phyloP scores from a whole-genome alignment of 2,888 invertebrate genomes.

The Netelia virgata region DNA sequence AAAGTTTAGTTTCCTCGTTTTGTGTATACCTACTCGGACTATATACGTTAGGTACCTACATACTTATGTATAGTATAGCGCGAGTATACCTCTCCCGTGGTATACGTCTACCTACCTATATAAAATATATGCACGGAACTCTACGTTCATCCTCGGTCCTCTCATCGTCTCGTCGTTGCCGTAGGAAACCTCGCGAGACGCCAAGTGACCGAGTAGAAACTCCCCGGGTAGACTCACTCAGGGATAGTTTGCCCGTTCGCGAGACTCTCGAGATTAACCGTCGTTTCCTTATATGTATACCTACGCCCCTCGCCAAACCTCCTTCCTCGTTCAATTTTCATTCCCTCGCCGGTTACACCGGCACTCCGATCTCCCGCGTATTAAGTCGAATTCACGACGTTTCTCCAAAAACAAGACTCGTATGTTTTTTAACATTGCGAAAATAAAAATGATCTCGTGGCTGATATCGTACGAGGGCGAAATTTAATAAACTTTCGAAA shows the following conservation, averaged over 20 bases:
- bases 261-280: slow-evolving; percentile 62
- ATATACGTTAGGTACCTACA: neutral
- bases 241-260: slow-evolving; percentile 60
- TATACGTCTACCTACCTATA: slow-evolving; percentile 2
- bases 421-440: no score
- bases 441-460: no score
- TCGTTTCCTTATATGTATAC: slow-evolving; percentile 55
- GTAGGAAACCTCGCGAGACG: slow-evolving; percentile 50
- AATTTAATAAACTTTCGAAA: no score
- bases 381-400: slow-evolving; percentile 7
- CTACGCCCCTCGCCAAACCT: slow-evolving; percentile 1
- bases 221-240: slow-evolving; percentile 47
- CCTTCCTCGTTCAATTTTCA: slow-evolving; percentile 52
- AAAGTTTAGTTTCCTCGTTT: slow-evolving; percentile 15
- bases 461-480: no score
- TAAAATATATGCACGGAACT: neutral
- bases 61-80: neutral
- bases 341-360: neutral
- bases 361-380: neutral
- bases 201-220: slow-evolving; percentile 63
- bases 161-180: neutral
- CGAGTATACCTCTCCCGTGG: neutral
- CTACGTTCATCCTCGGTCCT: neutral
- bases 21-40: neutral
- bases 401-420: no score